Evolutionary conservation across 2,797 vertebrate genomes (phyloP).

Genomic region (Phaenicophaeus curvirostris): DNA sequence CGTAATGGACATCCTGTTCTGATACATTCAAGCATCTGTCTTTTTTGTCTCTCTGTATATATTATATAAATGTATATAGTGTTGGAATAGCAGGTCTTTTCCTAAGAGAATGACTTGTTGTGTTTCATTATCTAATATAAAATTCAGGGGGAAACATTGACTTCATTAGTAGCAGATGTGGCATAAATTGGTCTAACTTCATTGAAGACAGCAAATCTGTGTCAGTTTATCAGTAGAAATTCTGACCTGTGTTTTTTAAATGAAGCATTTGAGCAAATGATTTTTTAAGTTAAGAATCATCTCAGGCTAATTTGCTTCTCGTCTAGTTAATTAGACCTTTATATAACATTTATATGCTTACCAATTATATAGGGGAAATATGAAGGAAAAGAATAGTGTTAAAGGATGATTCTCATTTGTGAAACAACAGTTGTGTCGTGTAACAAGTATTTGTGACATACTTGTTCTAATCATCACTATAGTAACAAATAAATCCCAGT

Average conservation of each 20-base stretch:
- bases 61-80: background rate
- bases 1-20: constrained; percentile 3
- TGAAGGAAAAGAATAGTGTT: background rate
- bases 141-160: background rate
- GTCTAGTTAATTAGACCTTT: background rate
- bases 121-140: constrained; percentile 2
- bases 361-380: background rate
- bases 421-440: background rate
- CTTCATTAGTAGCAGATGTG: constrained; percentile 17
- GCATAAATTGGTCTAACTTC: background rate
- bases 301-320: constrained; percentile 1
- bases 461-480: background rate
- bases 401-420: background rate
- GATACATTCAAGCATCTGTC: background rate
- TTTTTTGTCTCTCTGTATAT: background rate
- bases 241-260: background rate
- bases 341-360: background rate
- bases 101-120: background rate
- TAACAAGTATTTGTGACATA: background rate
- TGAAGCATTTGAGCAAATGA: constrained; percentile 17
- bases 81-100: background rate
- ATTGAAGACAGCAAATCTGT: background rate
- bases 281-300: constrained; percentile 11
- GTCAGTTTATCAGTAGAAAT: background rate
- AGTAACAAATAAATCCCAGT: background rate